A percentile compares a stretch with the other conserved stretches of the same genome.
phyloP scores from a whole-genome alignment of 2,888 invertebrate genomes.

The Hirtodrosophila alboralis region DNA sequence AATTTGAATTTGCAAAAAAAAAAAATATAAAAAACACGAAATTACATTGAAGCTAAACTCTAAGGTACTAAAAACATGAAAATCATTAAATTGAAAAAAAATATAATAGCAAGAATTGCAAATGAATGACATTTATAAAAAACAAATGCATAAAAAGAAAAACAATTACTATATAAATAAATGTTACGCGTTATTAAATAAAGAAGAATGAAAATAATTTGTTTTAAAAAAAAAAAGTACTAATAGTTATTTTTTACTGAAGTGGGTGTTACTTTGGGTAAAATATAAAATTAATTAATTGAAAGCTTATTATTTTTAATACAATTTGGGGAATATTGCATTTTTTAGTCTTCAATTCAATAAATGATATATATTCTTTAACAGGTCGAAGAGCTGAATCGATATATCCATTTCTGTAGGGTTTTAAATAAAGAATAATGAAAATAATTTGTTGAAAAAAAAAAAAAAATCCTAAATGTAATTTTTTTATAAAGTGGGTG shows the following conservation, averaged over 20 bases:
- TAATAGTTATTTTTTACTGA: background rate
- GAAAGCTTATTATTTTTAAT: background rate
- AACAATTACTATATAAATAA: conserved; percentile 84
- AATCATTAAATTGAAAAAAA: conserved; percentile 37
- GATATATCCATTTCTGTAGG: no score
- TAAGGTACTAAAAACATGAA: conserved; percentile 28
- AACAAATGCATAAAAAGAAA: conserved; percentile 57
- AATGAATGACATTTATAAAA: conserved; percentile 58
- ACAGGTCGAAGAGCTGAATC: no score
- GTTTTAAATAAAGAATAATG: conserved; percentile 86
- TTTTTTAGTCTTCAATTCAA: no score
- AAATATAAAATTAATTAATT: background rate
- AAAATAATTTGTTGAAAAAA: conserved; percentile 84
- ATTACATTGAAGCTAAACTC: conserved; percentile 39
- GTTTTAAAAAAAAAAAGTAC: conserved; percentile 82
- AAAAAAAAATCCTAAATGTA: conserved; percentile 24
- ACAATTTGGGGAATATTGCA: no score
- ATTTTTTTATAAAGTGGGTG: background rate
- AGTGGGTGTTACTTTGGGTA: background rate
- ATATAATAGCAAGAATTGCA: conserved; percentile 67
- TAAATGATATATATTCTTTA: no score
- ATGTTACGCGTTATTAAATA: conserved; percentile 90
- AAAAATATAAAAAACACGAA: conserved; percentile 24
- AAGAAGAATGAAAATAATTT: conserved; percentile 84
- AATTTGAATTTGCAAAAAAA: conserved; percentile 51